A percentile compares a stretch with the other conserved stretches of the same genome.
These are phyloP conservation scores for Uloborus plumipes DNA, from an alignment of 2,888 invertebrate genomes.

Conservation along the genomic window DNA sequence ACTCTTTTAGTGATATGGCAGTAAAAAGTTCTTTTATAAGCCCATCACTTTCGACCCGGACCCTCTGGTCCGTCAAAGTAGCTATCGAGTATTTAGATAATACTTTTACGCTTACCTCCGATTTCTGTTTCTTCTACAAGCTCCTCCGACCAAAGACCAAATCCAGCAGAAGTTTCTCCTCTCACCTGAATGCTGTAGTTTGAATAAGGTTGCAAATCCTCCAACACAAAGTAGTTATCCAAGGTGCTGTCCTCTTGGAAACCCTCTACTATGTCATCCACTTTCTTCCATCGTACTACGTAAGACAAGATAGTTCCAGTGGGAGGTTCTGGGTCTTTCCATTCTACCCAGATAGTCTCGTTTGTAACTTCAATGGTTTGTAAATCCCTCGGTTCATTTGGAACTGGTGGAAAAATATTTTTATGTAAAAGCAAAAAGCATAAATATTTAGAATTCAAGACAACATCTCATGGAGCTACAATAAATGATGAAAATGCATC, in stretches of 20 bases:
- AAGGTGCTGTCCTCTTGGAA: background rate
- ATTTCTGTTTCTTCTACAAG: conserved; percentile 1
- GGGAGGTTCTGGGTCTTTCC: conserved; percentile 18
- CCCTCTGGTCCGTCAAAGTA: too few relatives aligned
- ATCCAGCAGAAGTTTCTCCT: background rate
- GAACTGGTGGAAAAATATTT: conserved; percentile 16
- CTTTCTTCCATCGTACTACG: background rate
- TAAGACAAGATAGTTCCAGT: conserved; percentile 13
- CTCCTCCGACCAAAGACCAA: conserved; percentile 19
- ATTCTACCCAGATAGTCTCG: conserved; percentile 10
- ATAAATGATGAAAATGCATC: too few relatives aligned
- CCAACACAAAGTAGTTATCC: background rate
- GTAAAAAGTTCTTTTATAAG: too few relatives aligned
- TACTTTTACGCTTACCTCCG: conserved; percentile 20
- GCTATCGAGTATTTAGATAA: background rate
- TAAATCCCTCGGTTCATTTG: conserved; percentile 7
- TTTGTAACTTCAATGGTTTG: background rate
- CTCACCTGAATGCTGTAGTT: conserved; percentile 11
- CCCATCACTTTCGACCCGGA: too few relatives aligned
- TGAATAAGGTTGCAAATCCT: background rate
- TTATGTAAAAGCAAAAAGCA: too few relatives aligned
- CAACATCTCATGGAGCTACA: too few relatives aligned
- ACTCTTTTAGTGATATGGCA: too few relatives aligned
- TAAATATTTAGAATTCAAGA: too few relatives aligned
- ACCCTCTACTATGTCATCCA: too few relatives aligned